A percentile compares a stretch with the other conserved stretches of the same genome.
Evolutionary conservation across 2,797 vertebrate species (phyloP).

Genomic region (Sandelia bainsii): DNA sequence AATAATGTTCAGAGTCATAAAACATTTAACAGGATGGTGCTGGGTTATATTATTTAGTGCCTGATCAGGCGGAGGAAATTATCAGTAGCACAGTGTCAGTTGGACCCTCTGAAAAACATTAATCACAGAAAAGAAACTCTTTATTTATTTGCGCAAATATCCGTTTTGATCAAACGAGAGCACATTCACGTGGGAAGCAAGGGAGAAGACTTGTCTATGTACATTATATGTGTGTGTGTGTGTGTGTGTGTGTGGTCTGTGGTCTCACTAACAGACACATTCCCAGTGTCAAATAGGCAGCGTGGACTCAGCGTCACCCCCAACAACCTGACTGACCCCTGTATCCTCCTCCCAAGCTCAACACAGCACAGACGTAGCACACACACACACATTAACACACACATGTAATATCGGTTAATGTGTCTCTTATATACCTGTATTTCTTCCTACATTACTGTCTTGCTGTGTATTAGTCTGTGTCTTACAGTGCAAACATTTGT

Average conservation of each 20-base stretch:
- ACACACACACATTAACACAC: slow-evolving; percentile 8
- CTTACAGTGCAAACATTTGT: background rate
- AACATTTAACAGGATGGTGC: too few relatives aligned
- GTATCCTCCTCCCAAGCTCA: slow-evolving; percentile 25
- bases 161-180: too few relatives aligned
- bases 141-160: too few relatives aligned
- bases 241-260: slow-evolving; percentile 19
- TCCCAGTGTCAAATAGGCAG: slow-evolving; percentile 46
- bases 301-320: slow-evolving; percentile 56
- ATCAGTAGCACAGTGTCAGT: too few relatives aligned
- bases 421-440: background rate
- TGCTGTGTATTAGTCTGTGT: too few relatives aligned
- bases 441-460: too few relatives aligned
- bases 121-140: too few relatives aligned
- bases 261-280: slow-evolving; percentile 42
- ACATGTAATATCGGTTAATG: background rate
- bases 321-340: slow-evolving; percentile 57
- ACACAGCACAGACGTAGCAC: slow-evolving; percentile 7
- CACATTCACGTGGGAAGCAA: slow-evolving; percentile 1
- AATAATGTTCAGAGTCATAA: too few relatives aligned
- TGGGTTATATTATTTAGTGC: too few relatives aligned
- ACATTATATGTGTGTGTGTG: slow-evolving; percentile 5
- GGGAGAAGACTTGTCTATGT: slow-evolving; percentile 5
- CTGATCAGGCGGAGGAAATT: too few relatives aligned
- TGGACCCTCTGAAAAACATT: too few relatives aligned